These are phyloP conservation scores for Anthonomus grandis DNA, from an alignment of 1,140 invertebrate species.

Conservation along the genomic window DNA sequence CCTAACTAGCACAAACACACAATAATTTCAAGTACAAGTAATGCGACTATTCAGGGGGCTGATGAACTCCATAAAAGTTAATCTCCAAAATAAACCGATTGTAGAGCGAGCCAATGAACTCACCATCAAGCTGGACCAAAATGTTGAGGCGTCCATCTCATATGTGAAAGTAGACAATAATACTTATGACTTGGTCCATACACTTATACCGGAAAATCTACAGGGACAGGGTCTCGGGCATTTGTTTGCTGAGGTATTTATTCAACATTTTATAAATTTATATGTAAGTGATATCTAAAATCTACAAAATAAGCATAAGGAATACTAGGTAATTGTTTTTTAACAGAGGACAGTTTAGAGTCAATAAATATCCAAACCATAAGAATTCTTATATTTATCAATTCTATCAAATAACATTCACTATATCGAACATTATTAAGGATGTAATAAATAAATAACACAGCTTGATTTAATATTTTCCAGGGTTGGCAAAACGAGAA, in stretches of 20 bases:
- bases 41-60: slow-evolving; percentile 21
- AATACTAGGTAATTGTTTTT: too few species aligned
- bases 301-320: too few species aligned
- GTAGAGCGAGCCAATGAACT: slow-evolving; percentile 21
- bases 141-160: slow-evolving; percentile 17
- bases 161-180: slow-evolving; percentile 24
- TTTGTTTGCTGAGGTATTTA: slow-evolving; percentile 61
- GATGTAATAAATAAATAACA: too few species aligned
- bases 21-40: slow-evolving; percentile 11
- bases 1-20: slow-evolving; percentile 1
- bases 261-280: too few species aligned
- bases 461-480: too few species aligned
- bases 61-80: slow-evolving; percentile 17
- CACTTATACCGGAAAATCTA: slow-evolving; percentile 58
- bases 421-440: too few species aligned
- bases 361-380: background rate
- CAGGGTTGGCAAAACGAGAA: too few species aligned
- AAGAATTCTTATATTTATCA: background rate
- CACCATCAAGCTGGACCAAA: slow-evolving; percentile 17
- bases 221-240: slow-evolving; percentile 62
- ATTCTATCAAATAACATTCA: too few species aligned
- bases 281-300: too few species aligned
- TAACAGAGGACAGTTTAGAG: too few species aligned
- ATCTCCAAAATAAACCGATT: slow-evolving; percentile 26
- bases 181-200: slow-evolving; percentile 51